Evolutionary conservation across 2,888 invertebrate species (phyloP).

Genomic region (Drosophila rubida): DNA sequence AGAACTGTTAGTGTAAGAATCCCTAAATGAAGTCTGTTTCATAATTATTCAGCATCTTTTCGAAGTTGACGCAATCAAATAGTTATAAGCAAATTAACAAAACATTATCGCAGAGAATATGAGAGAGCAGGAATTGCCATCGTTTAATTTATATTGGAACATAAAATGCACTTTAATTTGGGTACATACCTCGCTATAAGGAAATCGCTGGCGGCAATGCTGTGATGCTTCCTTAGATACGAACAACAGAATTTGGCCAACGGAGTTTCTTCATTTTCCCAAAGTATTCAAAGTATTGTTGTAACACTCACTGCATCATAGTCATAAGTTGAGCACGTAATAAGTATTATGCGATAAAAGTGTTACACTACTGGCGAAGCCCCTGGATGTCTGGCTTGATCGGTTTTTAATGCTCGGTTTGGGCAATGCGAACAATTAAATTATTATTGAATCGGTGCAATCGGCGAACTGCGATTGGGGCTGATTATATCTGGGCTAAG

Average conservation of each 20-base stretch:
- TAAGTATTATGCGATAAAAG: not conserved
- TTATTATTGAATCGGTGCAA: conserved; percentile 41
- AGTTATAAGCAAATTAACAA: too few relatives aligned
- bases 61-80: too few relatives aligned
- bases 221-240: conserved; percentile 10
- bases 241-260: conserved; percentile 10
- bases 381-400: conserved; percentile 16
- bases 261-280: conserved; percentile 49
- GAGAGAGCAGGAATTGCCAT: too few relatives aligned
- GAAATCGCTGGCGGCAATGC: not conserved
- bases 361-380: not conserved
- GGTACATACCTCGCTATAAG: conserved; percentile 20
- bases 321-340: conserved; percentile 1
- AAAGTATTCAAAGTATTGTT: conserved; percentile 5
- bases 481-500: conserved; percentile 49
- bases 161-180: not conserved
- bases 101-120: too few relatives aligned
- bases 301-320: conserved; percentile 14
- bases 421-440: conserved; percentile 34
- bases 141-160: not conserved
- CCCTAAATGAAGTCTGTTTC: too few relatives aligned
- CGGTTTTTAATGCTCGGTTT: conserved; percentile 17
- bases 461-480: conserved; percentile 41
- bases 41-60: too few relatives aligned
- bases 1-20: too few relatives aligned